phyloP scores from a whole-genome alignment of 1,140 invertebrate genomes.

The Aphelenchoides avenae region DNA sequence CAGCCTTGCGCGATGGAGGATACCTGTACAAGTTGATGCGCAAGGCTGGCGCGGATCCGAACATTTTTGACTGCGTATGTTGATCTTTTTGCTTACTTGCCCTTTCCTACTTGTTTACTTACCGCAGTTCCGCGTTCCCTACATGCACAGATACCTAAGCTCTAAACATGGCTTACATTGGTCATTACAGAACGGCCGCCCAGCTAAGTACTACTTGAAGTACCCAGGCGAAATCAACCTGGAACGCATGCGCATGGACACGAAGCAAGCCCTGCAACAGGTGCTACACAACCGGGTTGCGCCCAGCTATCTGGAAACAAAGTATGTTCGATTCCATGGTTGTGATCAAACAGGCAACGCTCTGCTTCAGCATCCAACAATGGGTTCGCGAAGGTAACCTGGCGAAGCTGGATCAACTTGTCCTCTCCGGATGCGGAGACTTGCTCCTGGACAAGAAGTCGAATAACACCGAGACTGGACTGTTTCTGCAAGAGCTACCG shows the following conservation, averaged over 20 bases:
- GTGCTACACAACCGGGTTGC: slow-evolving; percentile 57
- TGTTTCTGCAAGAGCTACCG: slow-evolving; percentile 69
- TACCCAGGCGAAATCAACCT: slow-evolving; percentile 58
- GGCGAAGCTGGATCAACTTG: slow-evolving; percentile 61
- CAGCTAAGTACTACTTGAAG: slow-evolving; percentile 56
- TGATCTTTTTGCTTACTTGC: not conserved
- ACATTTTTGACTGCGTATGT: slow-evolving; percentile 75
- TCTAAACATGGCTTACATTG: too few relatives aligned
- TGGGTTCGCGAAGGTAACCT: slow-evolving; percentile 61
- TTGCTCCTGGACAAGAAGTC: slow-evolving; percentile 69
- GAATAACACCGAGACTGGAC: slow-evolving; percentile 67
- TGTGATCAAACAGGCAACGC: not conserved
- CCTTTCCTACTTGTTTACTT: too few relatives aligned
- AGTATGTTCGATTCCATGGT: slow-evolving; percentile 10
- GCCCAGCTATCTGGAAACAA: slow-evolving; percentile 56
- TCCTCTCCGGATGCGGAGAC: slow-evolving; percentile 63
- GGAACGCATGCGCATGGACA: slow-evolving; percentile 52
- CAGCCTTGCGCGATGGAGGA: slow-evolving; percentile 74
- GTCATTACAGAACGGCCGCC: slow-evolving; percentile 54
- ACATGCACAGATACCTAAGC: too few relatives aligned
- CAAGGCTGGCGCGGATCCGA: slow-evolving; percentile 77
- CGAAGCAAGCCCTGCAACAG: slow-evolving; percentile 54
- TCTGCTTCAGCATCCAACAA: slow-evolving; percentile 63
- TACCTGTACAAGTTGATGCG: slow-evolving; percentile 79
- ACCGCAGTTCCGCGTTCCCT: too few relatives aligned